A percentile compares a stretch with the other conserved stretches of the same genome.
Conservation (phyloP, 1,140 invertebrate species). For the Whitmania pigra region DNA sequence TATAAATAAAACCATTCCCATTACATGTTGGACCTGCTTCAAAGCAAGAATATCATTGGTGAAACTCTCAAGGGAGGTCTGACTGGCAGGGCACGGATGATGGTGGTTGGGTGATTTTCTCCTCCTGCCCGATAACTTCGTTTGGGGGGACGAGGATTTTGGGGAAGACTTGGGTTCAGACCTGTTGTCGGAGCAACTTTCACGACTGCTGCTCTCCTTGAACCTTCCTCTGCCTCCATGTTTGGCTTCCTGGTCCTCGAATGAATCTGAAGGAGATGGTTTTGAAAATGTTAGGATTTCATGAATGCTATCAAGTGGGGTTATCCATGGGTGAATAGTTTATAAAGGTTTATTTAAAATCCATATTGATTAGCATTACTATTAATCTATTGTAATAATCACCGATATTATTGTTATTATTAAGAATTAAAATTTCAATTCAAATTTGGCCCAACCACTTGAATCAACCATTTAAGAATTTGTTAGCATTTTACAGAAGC, state of each 20-base stretch:
- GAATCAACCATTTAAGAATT: too few relatives aligned
- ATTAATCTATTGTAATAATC: too few relatives aligned
- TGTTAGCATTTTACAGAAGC: too few relatives aligned
- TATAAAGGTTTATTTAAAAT: too few relatives aligned
- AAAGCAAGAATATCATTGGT: constrained; percentile 5
- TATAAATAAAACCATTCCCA: too few relatives aligned
- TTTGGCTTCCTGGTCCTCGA: not conserved
- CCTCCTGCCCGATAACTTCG: not conserved
- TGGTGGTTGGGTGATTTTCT: not conserved
- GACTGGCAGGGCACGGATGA: not conserved
- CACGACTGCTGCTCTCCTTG: not conserved
- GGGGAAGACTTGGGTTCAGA: not conserved
- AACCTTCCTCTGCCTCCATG: not conserved
- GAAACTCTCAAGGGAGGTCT: not conserved
- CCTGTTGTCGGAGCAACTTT: constrained; percentile 1
- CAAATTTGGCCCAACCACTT: too few relatives aligned
- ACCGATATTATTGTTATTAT: too few relatives aligned
- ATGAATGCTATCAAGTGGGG: too few relatives aligned
- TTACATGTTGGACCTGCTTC: not conserved
- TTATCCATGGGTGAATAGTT: too few relatives aligned
- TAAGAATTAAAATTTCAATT: too few relatives aligned
- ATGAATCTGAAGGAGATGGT: not conserved
- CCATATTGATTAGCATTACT: too few relatives aligned
- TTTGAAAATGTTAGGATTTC: too few relatives aligned
- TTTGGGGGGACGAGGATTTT: not conserved